These are phyloP conservation scores for Agrotis segetum DNA, from an alignment of 2,888 invertebrate species.

Conservation along the genomic window DNA sequence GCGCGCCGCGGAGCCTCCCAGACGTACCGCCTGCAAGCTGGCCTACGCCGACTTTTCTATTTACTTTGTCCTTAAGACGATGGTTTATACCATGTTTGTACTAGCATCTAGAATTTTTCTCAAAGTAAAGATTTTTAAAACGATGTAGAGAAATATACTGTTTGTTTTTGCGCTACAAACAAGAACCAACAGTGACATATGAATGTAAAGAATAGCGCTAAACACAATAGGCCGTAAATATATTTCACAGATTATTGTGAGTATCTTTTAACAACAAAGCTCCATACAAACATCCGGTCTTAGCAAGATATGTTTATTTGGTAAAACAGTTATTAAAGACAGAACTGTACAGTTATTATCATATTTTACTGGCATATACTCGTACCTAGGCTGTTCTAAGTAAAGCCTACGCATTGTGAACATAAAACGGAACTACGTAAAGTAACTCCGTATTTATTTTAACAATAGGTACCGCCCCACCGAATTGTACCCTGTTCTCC, in stretches of 20 bases:
- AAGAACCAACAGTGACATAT: background rate
- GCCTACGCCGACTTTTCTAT: constrained; percentile 55
- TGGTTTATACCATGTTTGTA: constrained; percentile 19
- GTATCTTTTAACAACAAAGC: background rate
- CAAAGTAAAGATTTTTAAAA: background rate
- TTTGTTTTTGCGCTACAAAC: background rate
- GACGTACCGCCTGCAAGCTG: constrained; percentile 27
- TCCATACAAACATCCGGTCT: background rate
- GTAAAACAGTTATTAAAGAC: background rate
- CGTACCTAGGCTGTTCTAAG: background rate
- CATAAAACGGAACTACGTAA: background rate
- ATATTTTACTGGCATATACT: constrained; percentile 2
- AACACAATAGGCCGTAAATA: constrained; percentile 10
- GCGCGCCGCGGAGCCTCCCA: constrained; percentile 45
- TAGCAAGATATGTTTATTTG: constrained; percentile 6
- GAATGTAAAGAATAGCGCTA: background rate
- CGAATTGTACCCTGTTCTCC: background rate
- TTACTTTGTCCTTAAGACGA: constrained; percentile 50
- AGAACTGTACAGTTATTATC: background rate
- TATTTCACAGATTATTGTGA: constrained; percentile 1
- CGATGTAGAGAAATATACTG: background rate
- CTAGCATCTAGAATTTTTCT: background rate
- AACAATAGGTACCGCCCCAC: background rate
- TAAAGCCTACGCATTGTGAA: background rate
- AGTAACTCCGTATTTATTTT: background rate